Conservation (phyloP, 35 echinoderm and acorn worm species). For the Strongylocentrotus purpuratus region DNA sequence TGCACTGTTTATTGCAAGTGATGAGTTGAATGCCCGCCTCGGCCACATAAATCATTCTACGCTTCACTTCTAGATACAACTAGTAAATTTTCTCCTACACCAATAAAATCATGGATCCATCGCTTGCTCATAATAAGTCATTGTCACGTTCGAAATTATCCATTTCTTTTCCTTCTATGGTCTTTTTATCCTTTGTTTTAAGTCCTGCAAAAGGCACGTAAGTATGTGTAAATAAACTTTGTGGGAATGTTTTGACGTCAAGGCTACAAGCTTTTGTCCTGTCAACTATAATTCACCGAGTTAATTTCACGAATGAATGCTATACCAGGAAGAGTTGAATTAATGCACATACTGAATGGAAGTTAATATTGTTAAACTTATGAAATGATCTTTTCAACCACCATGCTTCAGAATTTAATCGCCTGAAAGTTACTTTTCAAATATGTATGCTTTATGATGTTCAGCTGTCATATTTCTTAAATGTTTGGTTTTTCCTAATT, state of each 20-base stretch:
- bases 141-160: not conserved
- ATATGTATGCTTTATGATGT: not conserved
- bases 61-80: not conserved
- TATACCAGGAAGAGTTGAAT: not conserved
- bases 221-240: not conserved
- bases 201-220: not conserved
- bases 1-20: constrained; percentile 4
- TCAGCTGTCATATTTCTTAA: not conserved
- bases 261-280: not conserved
- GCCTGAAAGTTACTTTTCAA: not conserved
- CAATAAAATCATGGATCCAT: not conserved
- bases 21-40: constrained; percentile 15
- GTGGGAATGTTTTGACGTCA: not conserved
- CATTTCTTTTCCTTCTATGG: not conserved
- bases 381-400: too few species aligned
- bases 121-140: not conserved
- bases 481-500: not conserved
- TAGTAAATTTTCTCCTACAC: not conserved
- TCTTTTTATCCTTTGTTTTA: not conserved
- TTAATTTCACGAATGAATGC: not conserved
- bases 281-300: not conserved
- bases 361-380: not conserved
- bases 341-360: not conserved
- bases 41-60: not conserved
- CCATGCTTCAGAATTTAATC: not conserved